Evolutionary conservation across 2,113 vertebrate species (phyloP), one percentile per base, ranked within the genome.

Genomic region (Zootoca vivipara): DNA sequence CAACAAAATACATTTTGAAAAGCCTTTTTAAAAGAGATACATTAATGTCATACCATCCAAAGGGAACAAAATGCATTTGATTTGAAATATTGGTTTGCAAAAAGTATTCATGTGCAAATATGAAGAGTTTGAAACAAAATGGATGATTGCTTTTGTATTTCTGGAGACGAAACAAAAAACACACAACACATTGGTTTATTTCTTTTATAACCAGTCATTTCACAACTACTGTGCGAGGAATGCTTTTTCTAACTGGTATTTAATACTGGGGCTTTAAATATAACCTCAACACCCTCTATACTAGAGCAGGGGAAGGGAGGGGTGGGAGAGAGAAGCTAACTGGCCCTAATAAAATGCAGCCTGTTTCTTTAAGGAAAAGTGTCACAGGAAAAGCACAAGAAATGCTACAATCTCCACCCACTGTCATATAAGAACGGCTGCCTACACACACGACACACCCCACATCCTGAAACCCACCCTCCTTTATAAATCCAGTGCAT

Each of bases 301-400:
- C 38, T 78, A 42, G 35, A 22, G 7, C 30, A 35, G 58, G 16
- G 58, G 58, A 62, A 20, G 40, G 33, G 40, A 4, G 12, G 9
- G 2, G 42, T 56, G n/a, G 28, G 38, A 22, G n/a, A 38, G 16
- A 40, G 3, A 84, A 62, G 58, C 20, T 90, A 78, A 89, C 20
- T 38, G 89, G 81, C 92, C 86, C 7, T 24, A 56, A 3, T 15
- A 40, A 88, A 62, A 2, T 7, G 85, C 78, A 92, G 92, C 91
- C 85, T 96, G 94, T 87, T 90, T 83, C 95, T 97, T 96, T 96
- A 95, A 96, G 58, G 58, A 62, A 96, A 96, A 95, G 95, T 92
- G 95, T 90, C 87, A 64, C 95, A 96, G 94, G 94, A 96, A 96
- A 94, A 92, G 94, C 94, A 91, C 95, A 88, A 85, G 94, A 95